Base-by-base conservation (phyloP, 1,140 invertebrate genomes). In the Antheraea mylitta region DNA sequence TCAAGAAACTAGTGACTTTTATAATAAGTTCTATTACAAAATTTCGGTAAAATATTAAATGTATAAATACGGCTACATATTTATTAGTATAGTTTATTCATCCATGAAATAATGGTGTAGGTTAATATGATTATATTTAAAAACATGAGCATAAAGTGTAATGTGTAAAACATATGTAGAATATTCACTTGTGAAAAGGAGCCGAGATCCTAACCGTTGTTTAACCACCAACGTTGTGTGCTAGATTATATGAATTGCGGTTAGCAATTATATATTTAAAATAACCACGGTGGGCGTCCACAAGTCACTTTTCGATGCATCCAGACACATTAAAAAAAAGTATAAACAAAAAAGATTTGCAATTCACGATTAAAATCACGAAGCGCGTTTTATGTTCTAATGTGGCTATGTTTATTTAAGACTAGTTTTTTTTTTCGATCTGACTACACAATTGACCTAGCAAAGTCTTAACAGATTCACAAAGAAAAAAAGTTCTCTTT, bases 231-330 rank as follows among this genome's bases (percentile, higher is more conserved):
- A 70, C 58, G 66, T 58, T 64, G 71, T 64, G 9, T 53, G 45
- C 16, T 53, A 53, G 61, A 66, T 65, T 53, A 65, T 71, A 64
- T 53, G 60, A 58, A 66, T 65, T 53, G 67, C 70, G 66, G 60
- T 62, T 68, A 72, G 77, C 71, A 79, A 76, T 79, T 79, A 76
- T 16, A n/a, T 76, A 75, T 77, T 74, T 71, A 72, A 74, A 79
- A 76, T 79, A 73, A 73, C 71, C 45, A 61, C 58, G 61, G 62
- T 62, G 18, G 61, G 64, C 67, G 45, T 53, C 45, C 45, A 53
- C 45, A 22, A 7, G 30, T 30, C 64, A 37, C 65, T 53, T 53
- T 53, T 53, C 45, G 45, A 53, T 13, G 45, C 45, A 53, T 53
- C 45, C 45, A 53, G 45, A 53, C 45, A 53, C 2, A 13, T 53